Conservation (phyloP, 2,113 vertebrate genomes). For the Enhydra lutris region DNA sequence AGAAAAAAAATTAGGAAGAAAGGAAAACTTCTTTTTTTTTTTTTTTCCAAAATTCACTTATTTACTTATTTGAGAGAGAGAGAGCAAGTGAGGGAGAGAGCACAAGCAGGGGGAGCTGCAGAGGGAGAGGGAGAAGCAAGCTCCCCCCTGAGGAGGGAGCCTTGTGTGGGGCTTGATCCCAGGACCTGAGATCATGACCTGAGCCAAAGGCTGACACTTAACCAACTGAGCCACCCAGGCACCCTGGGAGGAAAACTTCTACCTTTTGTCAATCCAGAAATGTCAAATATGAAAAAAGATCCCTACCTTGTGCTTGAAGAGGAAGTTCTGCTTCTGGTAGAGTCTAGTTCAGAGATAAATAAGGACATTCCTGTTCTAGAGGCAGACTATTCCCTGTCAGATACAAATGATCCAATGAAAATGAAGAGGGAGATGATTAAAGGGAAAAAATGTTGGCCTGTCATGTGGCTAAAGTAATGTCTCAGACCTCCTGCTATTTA, state of each 20-base stretch:
- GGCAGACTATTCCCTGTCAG: not conserved
- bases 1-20: not conserved
- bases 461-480: not conserved
- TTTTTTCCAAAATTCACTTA: too few relatives aligned
- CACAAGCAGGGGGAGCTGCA: too few relatives aligned
- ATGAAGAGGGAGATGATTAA: conserved; percentile 32
- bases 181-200: too few relatives aligned
- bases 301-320: not conserved
- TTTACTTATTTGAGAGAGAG: too few relatives aligned
- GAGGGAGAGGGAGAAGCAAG: too few relatives aligned
- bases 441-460: not conserved
- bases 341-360: not conserved
- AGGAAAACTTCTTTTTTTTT: not conserved
- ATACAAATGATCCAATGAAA: conserved; percentile 18
- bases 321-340: not conserved
- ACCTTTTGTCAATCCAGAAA: not conserved
- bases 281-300: not conserved
- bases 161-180: too few relatives aligned
- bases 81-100: too few relatives aligned
- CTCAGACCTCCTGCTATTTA: not conserved
- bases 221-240: too few relatives aligned
- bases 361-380: not conserved
- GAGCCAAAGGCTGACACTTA: too few relatives aligned
- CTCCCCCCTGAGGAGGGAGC: too few relatives aligned
- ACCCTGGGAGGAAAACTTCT: not conserved